Percentiles rank a stretch among this genome's conserved stretches.
These are phyloP conservation scores for Anabacerthia variegaticeps DNA, from an alignment of 2,797 vertebrate genomes.

Conservation along the genomic window DNA sequence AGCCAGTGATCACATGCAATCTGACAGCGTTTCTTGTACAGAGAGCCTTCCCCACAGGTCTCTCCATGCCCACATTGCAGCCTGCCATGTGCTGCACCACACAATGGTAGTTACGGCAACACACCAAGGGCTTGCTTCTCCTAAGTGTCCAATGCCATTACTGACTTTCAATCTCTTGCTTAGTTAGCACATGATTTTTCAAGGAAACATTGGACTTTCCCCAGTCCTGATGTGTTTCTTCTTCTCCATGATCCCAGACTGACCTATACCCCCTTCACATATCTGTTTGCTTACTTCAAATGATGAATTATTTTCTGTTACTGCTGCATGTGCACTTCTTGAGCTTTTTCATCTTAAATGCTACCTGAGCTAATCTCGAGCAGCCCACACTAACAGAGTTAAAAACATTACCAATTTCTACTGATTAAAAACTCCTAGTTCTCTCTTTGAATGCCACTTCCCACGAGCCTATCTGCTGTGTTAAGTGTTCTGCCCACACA, in stretches of 20 bases:
- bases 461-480: slow-evolving; percentile 55
- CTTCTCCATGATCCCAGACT: neutral
- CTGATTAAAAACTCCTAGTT: slow-evolving; percentile 42
- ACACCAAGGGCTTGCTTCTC: neutral
- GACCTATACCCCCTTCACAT: neutral
- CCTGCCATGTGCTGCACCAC: neutral
- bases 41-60: neutral
- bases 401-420: neutral
- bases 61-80: neutral
- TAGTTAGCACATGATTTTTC: neutral
- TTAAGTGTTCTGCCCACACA: slow-evolving; percentile 47
- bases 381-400: slow-evolving; percentile 6
- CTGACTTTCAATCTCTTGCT: neutral
- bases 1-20: neutral
- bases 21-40: rapidly evolving
- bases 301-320: neutral
- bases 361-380: slow-evolving; percentile 28
- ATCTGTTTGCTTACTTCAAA: neutral
- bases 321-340: neutral
- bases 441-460: slow-evolving; percentile 54
- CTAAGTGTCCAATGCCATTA: neutral
- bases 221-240: neutral
- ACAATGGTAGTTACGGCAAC: rapidly evolving
- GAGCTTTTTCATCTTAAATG: slow-evolving; percentile 19
- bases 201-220: neutral